Evolutionary conservation across 30 jellyfish, hydroid and myxozoan genomes (phyloP).

Genomic region (Hydractinia echinata): DNA sequence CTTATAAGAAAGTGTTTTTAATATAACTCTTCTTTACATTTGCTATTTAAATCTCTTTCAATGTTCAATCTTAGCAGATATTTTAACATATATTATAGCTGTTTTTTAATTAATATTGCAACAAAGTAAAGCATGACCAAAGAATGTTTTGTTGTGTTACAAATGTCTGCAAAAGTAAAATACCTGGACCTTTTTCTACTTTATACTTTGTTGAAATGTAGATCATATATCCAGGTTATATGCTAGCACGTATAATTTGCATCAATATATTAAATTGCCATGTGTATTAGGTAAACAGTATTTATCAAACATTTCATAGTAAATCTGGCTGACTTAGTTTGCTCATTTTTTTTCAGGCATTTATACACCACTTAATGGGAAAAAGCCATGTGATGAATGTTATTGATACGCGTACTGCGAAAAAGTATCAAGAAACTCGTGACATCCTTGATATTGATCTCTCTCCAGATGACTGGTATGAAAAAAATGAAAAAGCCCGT

Average conservation of each 20-base stretch:
- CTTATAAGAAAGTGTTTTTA: too few relatives aligned
- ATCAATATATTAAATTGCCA: too few relatives aligned
- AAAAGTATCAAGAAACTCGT: slow-evolving; percentile 71
- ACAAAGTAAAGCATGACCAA: neutral
- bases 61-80: too few relatives aligned
- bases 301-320: too few relatives aligned
- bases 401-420: slow-evolving; percentile 80
- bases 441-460: slow-evolving; percentile 79
- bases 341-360: slow-evolving; percentile 40
- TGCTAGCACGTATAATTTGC: too few relatives aligned
- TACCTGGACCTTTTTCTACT: neutral
- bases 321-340: too few relatives aligned
- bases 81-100: neutral
- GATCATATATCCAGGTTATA: too few relatives aligned
- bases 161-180: slow-evolving; percentile 1
- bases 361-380: slow-evolving; percentile 70
- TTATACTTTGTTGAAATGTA: too few relatives aligned
- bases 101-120: neutral
- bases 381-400: slow-evolving; percentile 76
- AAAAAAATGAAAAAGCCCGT: slow-evolving; percentile 61
- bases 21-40: neutral
- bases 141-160: slow-evolving; percentile 14
- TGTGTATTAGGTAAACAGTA: too few relatives aligned
- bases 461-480: slow-evolving; percentile 94
- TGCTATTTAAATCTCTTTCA: too few relatives aligned